Evolutionary conservation across 2,113 vertebrate species (phyloP), one percentile per base, ranked within the genome.

Genomic region (Megalops atlanticus): DNA sequence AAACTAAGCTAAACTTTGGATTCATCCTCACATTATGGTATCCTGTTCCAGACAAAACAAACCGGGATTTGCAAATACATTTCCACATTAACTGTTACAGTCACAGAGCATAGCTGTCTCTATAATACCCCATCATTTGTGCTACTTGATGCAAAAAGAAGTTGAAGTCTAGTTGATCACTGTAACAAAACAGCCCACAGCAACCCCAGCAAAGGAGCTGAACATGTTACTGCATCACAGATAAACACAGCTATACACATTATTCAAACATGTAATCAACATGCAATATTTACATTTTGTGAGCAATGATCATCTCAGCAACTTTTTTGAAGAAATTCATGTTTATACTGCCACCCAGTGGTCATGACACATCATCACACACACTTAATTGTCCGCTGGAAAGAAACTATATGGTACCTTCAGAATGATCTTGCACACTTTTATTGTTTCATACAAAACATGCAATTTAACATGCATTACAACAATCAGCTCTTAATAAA

Each of bases 271-370:
- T n/a, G n/a, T n/a, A n/a, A n/a, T 64, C 58, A 31, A 31, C 8
- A 64, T 27, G 31, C 58, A 31, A 31, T 10, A 27, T 64, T 64
- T 31, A 64, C 74, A 33, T 58, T 58, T 8, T 24, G 52, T 58
- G 21, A 58, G 58, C 58, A 31, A 5, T 11, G 27, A 4, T 64
- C 2, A 27, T 24, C 54, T 58, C 52, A 58, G 18, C 14, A 15
- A 58, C 21, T 18, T 24, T 31, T 18, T 24, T 27, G 27, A 31
- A 31, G 24, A 7, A 64, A 64, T 5, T 45, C 4, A 0, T 11
- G 24, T 64, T n/a, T 31, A 40, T 76, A 41, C 41, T 70, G 86
- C 82, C 88, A 75, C 79, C 85, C 10, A 76, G 79, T 90, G 92
- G 88, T 35, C 3, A 80, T 0, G 2, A 3, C 39, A 0, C 27